Evolutionary conservation across 2,113 vertebrate genomes (phyloP), one percentile per base, ranked within the genome.

Genomic region (Xiphias gladius): DNA sequence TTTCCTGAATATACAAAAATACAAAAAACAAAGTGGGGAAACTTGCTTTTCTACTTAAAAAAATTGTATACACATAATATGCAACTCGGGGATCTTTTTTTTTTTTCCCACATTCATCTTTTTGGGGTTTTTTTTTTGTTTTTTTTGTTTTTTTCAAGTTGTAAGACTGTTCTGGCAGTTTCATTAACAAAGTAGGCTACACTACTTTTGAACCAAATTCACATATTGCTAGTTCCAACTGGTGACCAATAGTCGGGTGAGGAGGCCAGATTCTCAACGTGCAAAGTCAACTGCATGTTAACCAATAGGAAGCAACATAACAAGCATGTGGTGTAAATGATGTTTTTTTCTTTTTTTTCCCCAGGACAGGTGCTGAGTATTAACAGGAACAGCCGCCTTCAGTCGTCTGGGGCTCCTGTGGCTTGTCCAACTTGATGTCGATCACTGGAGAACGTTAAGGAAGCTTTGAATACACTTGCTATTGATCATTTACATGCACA

Each of bases 401-500:
- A 1, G 94, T 96, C 66, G 96, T 94, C 12, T 95, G 95, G 20
- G 96, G 95, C 93, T 97, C 97, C 93, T 96, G 97, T 69, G 96
- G 95, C 90, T 97, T 98, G 95, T 97, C 97, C 95, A 98, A 84
- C 92, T 97, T 98, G 94, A 98, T 97, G 96, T 97, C 96, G 55
- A 97, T 97, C 97, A 98, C 97, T 98, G 95, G 13, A 77, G 55
- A 79, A n/a, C 0, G 86, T 96, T 96, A 96, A 96, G 95, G 95
- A 95, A 90, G 70, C 0, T 46, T 26, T 32, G 54, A 41, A 35
- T 54, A 67, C 35, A 66, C 30, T 19, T 48, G 6, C 20, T 8
- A 5, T 10, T 59, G 7, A 57, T 57, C 55, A 69, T 43, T 3
- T 12, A 10, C 67, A 81, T 16, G 10, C n/a, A 48, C n/a, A 20